Evolutionary conservation across 2,113 vertebrate genomes (phyloP).

Genomic region (Leucoraja erinaceus): DNA sequence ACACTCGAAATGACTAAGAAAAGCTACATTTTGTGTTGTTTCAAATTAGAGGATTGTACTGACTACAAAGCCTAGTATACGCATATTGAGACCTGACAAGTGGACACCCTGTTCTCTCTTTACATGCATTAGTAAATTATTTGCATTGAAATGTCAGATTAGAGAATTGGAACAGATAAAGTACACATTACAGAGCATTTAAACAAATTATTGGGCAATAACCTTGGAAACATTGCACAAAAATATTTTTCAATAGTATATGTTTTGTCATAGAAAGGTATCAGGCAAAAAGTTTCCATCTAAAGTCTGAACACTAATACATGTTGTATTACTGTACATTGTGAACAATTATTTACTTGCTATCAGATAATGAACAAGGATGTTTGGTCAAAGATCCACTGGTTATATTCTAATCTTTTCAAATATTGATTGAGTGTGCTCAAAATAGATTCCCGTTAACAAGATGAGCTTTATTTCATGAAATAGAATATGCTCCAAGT

Average conservation of each 20-base stretch:
- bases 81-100: not conserved
- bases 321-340: not conserved
- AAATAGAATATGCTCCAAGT: not conserved
- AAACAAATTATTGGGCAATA: not conserved
- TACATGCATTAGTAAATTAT: constrained; percentile 17
- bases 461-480: not conserved
- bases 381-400: not conserved
- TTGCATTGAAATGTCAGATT: constrained; percentile 24
- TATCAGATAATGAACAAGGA: not conserved
- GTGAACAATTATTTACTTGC: not conserved
- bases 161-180: not conserved
- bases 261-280: not conserved
- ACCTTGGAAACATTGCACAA: not conserved
- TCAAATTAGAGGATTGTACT: constrained; percentile 28
- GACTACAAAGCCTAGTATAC: not conserved
- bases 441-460: not conserved
- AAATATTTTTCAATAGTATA: not conserved
- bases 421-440: not conserved
- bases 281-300: not conserved
- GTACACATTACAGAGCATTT: not conserved
- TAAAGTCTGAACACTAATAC: not conserved
- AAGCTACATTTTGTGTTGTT: not conserved
- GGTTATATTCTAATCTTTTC: not conserved
- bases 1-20: not conserved
- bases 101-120: not conserved